phyloP scores from a whole-genome alignment of 30 jellyfish, hydroid and myxozoan genomes.

The Turritopsis dohrnii region DNA sequence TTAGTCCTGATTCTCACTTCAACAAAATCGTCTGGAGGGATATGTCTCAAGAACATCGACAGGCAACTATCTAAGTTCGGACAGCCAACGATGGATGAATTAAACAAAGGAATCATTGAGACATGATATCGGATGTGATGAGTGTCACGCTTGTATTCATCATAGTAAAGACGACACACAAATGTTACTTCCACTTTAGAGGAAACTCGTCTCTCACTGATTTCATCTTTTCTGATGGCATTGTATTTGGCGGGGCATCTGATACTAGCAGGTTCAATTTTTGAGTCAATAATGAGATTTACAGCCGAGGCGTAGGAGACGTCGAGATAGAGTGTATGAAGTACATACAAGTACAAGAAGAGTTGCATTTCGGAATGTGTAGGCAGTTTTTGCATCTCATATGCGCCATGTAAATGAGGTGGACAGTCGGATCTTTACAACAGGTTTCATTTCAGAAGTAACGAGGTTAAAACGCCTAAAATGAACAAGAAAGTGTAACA shows the following conservation, averaged over 20 bases:
- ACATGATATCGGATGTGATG: neutral
- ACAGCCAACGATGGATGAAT: neutral
- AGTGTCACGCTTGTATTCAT: neutral
- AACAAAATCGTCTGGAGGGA: constrained; percentile 1
- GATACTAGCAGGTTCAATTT: constrained; percentile 1
- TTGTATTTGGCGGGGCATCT: neutral
- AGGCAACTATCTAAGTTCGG: neutral
- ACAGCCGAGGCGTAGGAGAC: neutral
- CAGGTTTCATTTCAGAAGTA: neutral
- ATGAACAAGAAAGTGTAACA: no score
- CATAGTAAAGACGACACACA: neutral
- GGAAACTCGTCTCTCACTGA: neutral
- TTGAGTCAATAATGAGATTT: neutral
- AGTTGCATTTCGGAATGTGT: neutral
- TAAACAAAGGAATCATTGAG: constrained; percentile 13
- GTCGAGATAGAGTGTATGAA: neutral
- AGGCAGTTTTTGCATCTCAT: neutral
- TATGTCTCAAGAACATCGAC: constrained; percentile 2
- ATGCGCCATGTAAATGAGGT: neutral
- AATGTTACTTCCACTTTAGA: neutral
- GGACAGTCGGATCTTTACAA: neutral
- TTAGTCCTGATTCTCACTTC: neutral
- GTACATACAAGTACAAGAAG: neutral
- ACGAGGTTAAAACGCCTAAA: neutral
- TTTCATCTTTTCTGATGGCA: neutral